Conservation (phyloP, 2,113 vertebrate species). For the Symphodus melops region DNA sequence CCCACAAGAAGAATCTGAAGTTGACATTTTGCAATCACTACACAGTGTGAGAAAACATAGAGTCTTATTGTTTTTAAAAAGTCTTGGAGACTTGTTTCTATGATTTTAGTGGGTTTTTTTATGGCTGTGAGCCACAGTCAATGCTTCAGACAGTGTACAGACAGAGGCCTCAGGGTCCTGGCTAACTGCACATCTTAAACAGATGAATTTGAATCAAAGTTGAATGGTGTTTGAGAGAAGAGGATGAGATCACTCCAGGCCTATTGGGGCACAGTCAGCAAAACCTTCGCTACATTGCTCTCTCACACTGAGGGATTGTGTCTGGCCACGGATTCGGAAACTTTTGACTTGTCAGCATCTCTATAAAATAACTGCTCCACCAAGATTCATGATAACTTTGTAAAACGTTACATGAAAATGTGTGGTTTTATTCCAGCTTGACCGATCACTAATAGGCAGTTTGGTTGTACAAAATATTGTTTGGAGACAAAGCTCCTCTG, state of each 20-base stretch:
- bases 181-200: constrained; percentile 36
- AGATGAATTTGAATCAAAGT: constrained; percentile 34
- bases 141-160: constrained; percentile 32
- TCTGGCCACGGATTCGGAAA: constrained; percentile 62
- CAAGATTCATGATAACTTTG: constrained; percentile 30
- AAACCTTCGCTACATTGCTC: constrained; percentile 53
- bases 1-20: background rate
- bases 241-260: constrained; percentile 67
- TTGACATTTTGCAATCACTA: background rate
- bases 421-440: constrained; percentile 19
- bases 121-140: constrained; percentile 6
- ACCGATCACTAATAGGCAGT: constrained; percentile 23
- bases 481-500: constrained; percentile 20
- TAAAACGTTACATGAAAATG: constrained; percentile 11
- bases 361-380: constrained; percentile 35
- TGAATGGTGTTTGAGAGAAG: constrained; percentile 40
- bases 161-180: constrained; percentile 38
- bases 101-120: background rate
- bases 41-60: background rate
- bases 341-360: constrained; percentile 64
- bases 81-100: constrained; percentile 1
- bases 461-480: constrained; percentile 16
- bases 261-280: constrained; percentile 69
- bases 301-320: constrained; percentile 60
- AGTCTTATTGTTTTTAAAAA: background rate